Conservation (phyloP, 1,140 invertebrate genomes). For the Tetramorium alpestre region DNA sequence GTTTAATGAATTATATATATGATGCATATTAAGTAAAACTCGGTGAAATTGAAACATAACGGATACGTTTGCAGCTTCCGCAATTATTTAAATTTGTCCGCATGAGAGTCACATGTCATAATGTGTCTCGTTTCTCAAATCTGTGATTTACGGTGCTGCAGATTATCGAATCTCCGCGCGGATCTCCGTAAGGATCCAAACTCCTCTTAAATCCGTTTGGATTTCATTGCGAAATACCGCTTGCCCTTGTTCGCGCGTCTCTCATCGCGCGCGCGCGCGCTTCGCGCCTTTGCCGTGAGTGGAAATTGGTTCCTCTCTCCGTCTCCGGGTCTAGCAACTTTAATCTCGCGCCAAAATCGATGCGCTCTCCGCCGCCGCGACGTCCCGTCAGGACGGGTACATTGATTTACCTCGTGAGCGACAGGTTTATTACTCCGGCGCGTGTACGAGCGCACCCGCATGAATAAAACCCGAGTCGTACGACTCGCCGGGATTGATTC, state of each 20-base stretch:
- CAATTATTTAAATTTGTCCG: neutral
- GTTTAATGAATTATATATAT: neutral
- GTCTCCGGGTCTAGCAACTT: slow-evolving; percentile 69
- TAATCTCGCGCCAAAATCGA: slow-evolving; percentile 74
- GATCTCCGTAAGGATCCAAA: neutral
- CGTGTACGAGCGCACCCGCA: slow-evolving; percentile 72
- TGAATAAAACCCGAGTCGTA: slow-evolving; percentile 73
- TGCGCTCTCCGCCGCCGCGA: slow-evolving; percentile 64
- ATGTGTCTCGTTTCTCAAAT: neutral
- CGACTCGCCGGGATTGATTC: slow-evolving; percentile 69
- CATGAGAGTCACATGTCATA: neutral
- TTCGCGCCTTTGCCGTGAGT: slow-evolving; percentile 65
- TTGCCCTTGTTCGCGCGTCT: slow-evolving; percentile 47
- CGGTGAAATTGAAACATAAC: neutral
- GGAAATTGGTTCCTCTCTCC: slow-evolving; percentile 70
- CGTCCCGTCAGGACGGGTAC: slow-evolving; percentile 54
- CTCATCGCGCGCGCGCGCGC: slow-evolving; percentile 37
- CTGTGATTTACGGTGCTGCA: neutral
- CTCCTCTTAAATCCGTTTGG: neutral
- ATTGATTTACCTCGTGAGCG: slow-evolving; percentile 73
- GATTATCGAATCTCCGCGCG: neutral
- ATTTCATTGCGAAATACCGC: slow-evolving; percentile 14
- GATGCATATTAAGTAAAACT: neutral
- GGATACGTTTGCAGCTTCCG: neutral
- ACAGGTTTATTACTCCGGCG: slow-evolving; percentile 73